Base-by-base conservation (phyloP, 2,888 invertebrate species). In the Mimumesa dahlbomi region DNA sequence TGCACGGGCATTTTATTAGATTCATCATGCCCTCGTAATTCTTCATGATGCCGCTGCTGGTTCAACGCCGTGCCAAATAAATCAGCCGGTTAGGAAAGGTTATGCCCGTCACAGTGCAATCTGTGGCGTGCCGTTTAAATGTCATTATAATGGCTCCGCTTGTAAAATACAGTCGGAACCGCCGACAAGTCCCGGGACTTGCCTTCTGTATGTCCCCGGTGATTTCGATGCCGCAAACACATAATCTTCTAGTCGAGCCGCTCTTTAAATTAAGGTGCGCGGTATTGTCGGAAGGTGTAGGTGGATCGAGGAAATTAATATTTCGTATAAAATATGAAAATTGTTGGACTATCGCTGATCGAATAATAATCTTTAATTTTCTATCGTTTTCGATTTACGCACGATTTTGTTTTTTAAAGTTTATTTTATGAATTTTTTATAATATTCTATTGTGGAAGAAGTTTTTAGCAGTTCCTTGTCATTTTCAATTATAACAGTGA, bases 51-150 rank as follows among this genome's bases (percentile, higher is more conserved):
- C 53, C 57, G 64, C 46, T 67, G 76, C 57, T 65, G 76, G 66
- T 53, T 79, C 71, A 67, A 70, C 75, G 62, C 61, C 53, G 62
- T 73, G 73, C 75, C 75, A 76, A 80, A 82, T 82, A 82, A 82
- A 82, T 81, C 81, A 81, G 65, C 62, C 77, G 63, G 79, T 77
- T 77, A 75, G 81, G 72, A 79, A 81, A 81, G 79, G 77, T 79
- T 81, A 75, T 73, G 75, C 75, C 65, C 66, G 79, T 67, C 77
- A 66, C 65, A 50, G 67, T 68, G 66, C 73, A 77, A 79, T 81
- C 79, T 71, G 77, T 57, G 73, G 62, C 49, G 62, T 59, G 62
- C 63, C 68, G 68, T 73, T 82, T 80, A 82, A 82, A 82, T 82
- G 82, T 78, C 81, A 78, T 80, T 78, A 82, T 82, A 76, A 76